phyloP scores from a whole-genome alignment of 2,888 invertebrate species.

The Drosophila vallismaia region DNA sequence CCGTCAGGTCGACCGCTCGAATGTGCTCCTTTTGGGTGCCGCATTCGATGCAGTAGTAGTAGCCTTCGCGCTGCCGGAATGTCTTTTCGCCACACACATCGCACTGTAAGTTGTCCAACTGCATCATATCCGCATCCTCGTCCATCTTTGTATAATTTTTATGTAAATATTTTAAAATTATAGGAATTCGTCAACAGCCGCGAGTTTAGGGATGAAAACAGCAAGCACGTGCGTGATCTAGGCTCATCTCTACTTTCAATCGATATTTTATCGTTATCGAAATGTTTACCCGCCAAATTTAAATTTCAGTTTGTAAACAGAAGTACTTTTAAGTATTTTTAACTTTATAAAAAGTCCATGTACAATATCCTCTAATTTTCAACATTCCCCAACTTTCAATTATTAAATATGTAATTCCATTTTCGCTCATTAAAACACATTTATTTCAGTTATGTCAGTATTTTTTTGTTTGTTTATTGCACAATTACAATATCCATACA shows the following conservation, averaged over 20 bases:
- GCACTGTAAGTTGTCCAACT: conserved; percentile 64
- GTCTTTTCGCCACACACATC: conserved; percentile 75
- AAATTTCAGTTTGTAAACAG: neutral
- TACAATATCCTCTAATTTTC: no score
- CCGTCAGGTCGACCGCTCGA: conserved; percentile 81
- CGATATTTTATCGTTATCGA: neutral
- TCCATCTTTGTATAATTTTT: conserved; percentile 42
- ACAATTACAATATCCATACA: conserved; percentile 81
- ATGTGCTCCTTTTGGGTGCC: conserved; percentile 82
- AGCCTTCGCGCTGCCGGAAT: conserved; percentile 81
- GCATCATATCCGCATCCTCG: conserved; percentile 33
- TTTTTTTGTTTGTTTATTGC: conserved; percentile 80
- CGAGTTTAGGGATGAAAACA: neutral
- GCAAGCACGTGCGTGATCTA: neutral
- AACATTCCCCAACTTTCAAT: no score
- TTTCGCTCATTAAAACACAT: neutral
- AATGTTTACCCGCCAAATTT: neutral
- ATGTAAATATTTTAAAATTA: neutral
- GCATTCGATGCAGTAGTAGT: conserved; percentile 82
- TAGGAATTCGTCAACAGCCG: neutral
- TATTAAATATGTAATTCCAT: no score
- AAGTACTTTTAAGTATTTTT: no score
- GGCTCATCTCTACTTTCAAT: neutral
- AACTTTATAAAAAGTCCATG: no score
- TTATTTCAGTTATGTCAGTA: conserved; percentile 40